Conservation (phyloP, 1,140 invertebrate genomes). For the Physella acuta region DNA sequence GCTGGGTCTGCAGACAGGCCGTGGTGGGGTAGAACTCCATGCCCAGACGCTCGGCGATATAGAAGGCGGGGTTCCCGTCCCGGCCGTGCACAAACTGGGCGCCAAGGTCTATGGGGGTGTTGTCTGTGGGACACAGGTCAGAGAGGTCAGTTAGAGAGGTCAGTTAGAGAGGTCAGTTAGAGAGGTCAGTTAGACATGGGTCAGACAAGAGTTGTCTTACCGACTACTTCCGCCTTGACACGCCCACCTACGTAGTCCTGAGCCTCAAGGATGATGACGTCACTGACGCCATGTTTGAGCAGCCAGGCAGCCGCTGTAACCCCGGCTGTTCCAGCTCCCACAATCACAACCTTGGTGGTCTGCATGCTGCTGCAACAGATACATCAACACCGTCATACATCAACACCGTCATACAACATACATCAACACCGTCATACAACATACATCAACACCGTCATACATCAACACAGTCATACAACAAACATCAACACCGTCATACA, state of each 20-base stretch:
- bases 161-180: no score
- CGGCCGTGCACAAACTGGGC: conserved; percentile 18
- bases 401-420: no score
- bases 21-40: neutral
- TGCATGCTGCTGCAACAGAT: no score
- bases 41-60: conserved; percentile 8
- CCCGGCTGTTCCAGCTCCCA: conserved; percentile 15
- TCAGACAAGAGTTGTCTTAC: no score
- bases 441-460: no score
- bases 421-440: no score
- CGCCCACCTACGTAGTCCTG: conserved; percentile 21
- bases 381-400: no score
- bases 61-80: conserved; percentile 13
- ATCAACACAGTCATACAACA: no score
- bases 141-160: no score
- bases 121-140: no score
- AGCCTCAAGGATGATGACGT: conserved; percentile 7
- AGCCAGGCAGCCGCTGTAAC: conserved; percentile 10
- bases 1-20: neutral
- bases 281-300: neutral
- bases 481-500: no score
- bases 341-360: neutral
- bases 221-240: conserved; percentile 1
- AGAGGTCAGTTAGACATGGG: no score
- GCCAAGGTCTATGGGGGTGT: neutral